A percentile compares a stretch with the other conserved stretches of the same genome.
Conservation (phyloP, 2,113 vertebrate genomes). For the Hemiscyllium ocellatum region DNA sequence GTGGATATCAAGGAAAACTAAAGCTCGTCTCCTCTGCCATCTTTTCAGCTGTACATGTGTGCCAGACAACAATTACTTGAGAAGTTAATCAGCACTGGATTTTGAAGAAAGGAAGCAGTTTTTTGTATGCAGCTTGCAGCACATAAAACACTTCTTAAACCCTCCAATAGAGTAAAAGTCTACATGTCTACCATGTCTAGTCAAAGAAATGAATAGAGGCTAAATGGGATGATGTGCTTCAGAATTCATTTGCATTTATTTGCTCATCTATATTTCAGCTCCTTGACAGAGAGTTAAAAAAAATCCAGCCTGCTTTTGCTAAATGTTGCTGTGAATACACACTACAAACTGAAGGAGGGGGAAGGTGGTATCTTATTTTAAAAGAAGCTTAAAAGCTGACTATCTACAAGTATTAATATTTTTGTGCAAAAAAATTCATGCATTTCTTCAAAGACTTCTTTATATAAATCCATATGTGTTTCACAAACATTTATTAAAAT, state of each 20-base stretch:
- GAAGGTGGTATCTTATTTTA: neutral
- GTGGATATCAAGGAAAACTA: conserved; percentile 42
- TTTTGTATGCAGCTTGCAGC: conserved; percentile 21
- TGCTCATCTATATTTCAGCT: conserved; percentile 67
- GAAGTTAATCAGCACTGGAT: conserved; percentile 40
- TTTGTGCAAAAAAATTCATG: neutral
- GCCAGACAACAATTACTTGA: conserved; percentile 36
- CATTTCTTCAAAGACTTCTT: neutral
- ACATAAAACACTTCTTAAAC: conserved; percentile 54
- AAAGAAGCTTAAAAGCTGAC: neutral
- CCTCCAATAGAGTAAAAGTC: conserved; percentile 51
- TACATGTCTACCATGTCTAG: conserved; percentile 47
- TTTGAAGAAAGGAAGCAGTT: conserved; percentile 38
- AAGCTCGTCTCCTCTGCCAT: conserved; percentile 43
- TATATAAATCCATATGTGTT: neutral
- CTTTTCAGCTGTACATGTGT: conserved; percentile 38
- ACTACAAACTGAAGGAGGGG: neutral
- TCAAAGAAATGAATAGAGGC: conserved; percentile 56
- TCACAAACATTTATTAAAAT: neutral
- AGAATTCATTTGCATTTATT: conserved; percentile 76
- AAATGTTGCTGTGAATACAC: conserved; percentile 16
- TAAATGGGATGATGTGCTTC: conserved; percentile 65
- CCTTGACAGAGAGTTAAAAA: conserved; percentile 47
- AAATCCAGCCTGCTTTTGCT: conserved; percentile 26
- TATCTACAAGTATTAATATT: neutral